Evolutionary conservation across 2,797 vertebrate species (phyloP).

Genomic region (Melanotaenia nigrans): DNA sequence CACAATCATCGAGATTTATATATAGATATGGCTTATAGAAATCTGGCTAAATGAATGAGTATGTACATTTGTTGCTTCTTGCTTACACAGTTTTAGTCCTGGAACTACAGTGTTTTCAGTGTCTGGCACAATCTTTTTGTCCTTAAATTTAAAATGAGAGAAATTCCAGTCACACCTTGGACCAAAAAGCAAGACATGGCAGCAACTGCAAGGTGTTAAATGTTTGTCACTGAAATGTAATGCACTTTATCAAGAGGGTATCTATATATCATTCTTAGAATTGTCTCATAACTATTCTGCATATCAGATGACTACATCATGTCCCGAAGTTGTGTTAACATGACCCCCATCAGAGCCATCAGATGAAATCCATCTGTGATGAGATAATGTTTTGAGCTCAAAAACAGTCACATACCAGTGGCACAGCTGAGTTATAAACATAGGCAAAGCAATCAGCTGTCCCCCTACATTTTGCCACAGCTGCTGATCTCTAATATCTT

Average conservation of each 20-base stretch:
- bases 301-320: constrained; percentile 4
- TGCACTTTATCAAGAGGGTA: neutral
- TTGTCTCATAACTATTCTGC: neutral
- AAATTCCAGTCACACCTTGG: neutral
- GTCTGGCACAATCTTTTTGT: no score
- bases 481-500: constrained; percentile 33
- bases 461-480: constrained; percentile 25
- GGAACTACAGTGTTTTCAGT: neutral
- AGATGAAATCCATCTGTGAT: constrained; percentile 25
- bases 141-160: neutral
- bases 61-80: neutral
- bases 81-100: neutral
- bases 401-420: constrained; percentile 28
- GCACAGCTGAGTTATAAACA: constrained; percentile 54
- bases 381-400: constrained; percentile 16
- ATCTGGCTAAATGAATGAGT: neutral
- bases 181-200: neutral
- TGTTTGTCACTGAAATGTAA: neutral
- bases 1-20: neutral
- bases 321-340: neutral
- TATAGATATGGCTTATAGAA: neutral
- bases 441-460: constrained; percentile 51
- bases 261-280: constrained; percentile 8
- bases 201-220: neutral
- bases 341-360: neutral